These are phyloP conservation scores for Cartodere bifasciata DNA, from an alignment of 2,888 invertebrate genomes.

Conservation along the genomic window DNA sequence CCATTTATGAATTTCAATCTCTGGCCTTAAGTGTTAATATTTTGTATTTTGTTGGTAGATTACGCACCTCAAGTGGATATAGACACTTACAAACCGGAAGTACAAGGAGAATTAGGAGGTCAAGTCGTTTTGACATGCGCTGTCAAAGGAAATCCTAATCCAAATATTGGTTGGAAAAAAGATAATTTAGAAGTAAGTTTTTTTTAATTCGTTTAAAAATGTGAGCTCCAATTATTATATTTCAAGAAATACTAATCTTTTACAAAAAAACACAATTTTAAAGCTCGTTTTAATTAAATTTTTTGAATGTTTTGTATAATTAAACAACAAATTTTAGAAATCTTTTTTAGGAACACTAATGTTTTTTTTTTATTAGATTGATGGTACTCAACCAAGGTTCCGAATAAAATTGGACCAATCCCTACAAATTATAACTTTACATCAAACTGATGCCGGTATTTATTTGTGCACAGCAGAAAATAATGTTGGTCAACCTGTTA, in stretches of 20 bases:
- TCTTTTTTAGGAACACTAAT: too few relatives aligned
- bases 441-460: constrained; percentile 68
- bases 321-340: too few relatives aligned
- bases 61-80: constrained; percentile 30
- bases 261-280: too few relatives aligned
- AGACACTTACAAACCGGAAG: constrained; percentile 41
- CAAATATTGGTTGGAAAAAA: constrained; percentile 64
- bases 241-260: too few relatives aligned
- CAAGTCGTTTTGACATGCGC: constrained; percentile 61
- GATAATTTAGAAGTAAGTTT: constrained; percentile 54
- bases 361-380: constrained; percentile 47
- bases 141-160: constrained; percentile 65
- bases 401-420: constrained; percentile 53
- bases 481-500: constrained; percentile 53
- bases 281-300: too few relatives aligned
- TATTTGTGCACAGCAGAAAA: constrained; percentile 82
- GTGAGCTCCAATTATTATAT: too few relatives aligned
- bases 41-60: too few relatives aligned
- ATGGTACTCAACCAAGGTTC: constrained; percentile 58
- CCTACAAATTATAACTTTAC: constrained; percentile 70
- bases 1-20: too few relatives aligned
- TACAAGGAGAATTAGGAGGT: constrained; percentile 57
- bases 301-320: too few relatives aligned
- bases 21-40: too few relatives aligned
- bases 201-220: too few relatives aligned